Evolutionary conservation across 2,113 vertebrate species (phyloP).

Genomic region (Willisornis vidua): DNA sequence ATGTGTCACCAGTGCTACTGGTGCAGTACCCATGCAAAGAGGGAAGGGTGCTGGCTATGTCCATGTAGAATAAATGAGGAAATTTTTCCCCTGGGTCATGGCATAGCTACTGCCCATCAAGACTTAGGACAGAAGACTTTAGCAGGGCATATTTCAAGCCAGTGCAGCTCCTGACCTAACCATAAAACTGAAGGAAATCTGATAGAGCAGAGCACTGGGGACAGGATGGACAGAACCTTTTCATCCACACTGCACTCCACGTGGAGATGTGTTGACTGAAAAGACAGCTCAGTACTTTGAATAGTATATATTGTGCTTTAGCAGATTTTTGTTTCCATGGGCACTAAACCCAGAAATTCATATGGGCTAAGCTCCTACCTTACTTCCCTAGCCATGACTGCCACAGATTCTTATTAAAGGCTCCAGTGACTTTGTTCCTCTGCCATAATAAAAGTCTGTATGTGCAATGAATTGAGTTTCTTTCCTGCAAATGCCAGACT

Average conservation of each 20-base stretch:
- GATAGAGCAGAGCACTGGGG: not conserved
- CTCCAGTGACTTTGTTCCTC: not conserved
- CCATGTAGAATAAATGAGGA: not conserved
- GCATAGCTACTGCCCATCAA: fast-evolving
- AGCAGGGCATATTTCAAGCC: not conserved
- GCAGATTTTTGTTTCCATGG: not conserved
- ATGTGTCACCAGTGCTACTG: fast-evolving
- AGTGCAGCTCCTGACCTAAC: not conserved
- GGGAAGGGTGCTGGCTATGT: not conserved
- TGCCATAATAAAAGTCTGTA: not conserved
- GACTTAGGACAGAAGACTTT: not conserved
- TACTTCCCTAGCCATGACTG: not conserved
- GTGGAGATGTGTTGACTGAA: not conserved
- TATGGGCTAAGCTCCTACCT: not conserved
- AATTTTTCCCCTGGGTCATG: fast-evolving
- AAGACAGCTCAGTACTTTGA: not conserved
- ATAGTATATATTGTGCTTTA: not conserved
- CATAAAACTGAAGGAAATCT: not conserved
- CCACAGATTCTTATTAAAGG: not conserved
- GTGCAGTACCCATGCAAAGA: not conserved
- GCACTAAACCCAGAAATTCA: not conserved
- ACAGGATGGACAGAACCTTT: not conserved
- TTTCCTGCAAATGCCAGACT: not conserved
- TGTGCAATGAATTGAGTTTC: not conserved
- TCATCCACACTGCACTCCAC: not conserved